These are phyloP conservation scores for Adineta ricciae DNA, from an alignment of 2,888 invertebrate genomes.

Conservation along the genomic window DNA sequence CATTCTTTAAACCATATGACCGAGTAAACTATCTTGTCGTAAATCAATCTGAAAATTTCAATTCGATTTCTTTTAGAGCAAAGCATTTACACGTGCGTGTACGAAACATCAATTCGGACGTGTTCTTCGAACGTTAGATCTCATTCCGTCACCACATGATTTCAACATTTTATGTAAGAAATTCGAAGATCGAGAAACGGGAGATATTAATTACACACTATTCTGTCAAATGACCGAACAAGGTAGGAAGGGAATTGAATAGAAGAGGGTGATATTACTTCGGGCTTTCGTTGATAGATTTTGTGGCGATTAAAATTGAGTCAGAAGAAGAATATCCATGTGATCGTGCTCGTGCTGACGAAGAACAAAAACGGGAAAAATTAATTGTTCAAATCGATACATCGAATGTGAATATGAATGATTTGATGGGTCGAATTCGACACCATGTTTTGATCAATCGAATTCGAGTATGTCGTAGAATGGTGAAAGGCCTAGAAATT, in stretches of 20 bases:
- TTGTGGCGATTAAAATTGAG: not conserved
- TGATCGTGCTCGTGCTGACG: not conserved
- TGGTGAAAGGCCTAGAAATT: too few species aligned
- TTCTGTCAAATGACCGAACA: constrained; percentile 49
- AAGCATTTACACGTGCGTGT: constrained; percentile 48
- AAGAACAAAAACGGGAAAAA: constrained; percentile 24
- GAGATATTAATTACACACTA: constrained; percentile 49
- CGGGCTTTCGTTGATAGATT: not conserved
- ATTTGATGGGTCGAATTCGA: constrained; percentile 46
- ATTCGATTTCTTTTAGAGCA: constrained; percentile 40
- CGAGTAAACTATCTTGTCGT: constrained; percentile 39
- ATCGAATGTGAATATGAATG: constrained; percentile 41
- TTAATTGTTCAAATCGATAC: constrained; percentile 19
- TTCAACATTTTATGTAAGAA: constrained; percentile 45
- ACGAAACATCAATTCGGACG: constrained; percentile 48
- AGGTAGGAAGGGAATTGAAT: constrained; percentile 37
- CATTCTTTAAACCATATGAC: constrained; percentile 50
- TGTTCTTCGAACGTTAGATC: constrained; percentile 27
- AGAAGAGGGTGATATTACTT: not conserved
- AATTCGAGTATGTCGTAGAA: constrained; percentile 40
- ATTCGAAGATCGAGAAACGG: constrained; percentile 46
- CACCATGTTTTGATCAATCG: constrained; percentile 46
- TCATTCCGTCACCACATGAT: constrained; percentile 39
- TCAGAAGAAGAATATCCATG: constrained; percentile 21
- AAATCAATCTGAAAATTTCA: not conserved